Conservation (phyloP, 1,140 invertebrate species). For the Euura saliciscinereae region DNA sequence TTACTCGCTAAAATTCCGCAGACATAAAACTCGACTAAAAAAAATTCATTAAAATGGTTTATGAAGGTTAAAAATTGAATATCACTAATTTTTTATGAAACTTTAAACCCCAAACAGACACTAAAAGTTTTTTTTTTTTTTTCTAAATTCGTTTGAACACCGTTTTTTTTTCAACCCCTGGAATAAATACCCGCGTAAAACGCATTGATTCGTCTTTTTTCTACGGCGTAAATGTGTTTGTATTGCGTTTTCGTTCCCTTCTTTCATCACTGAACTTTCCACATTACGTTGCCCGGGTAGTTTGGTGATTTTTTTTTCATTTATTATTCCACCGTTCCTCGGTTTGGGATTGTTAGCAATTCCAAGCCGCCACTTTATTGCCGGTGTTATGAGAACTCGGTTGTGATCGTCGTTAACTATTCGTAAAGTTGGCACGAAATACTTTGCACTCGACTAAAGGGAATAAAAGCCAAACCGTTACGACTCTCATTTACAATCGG, state of each 20-base stretch:
- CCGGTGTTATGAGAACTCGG: slow-evolving; percentile 14
- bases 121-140: too few relatives aligned
- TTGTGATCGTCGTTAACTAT: slow-evolving; percentile 20
- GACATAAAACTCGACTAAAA: too few relatives aligned
- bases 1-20: too few relatives aligned
- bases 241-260: not conserved
- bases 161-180: not conserved
- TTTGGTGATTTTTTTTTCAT: not conserved
- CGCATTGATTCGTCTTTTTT: too few relatives aligned
- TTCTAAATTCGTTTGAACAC: not conserved
- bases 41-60: too few relatives aligned
- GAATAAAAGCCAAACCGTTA: not conserved
- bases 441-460: not conserved
- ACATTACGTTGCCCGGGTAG: not conserved
- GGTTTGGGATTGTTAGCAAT: too few relatives aligned
- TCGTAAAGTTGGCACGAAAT: slow-evolving; percentile 15
- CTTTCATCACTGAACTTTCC: slow-evolving; percentile 2
- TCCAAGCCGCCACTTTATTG: not conserved
- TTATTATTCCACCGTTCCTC: too few relatives aligned
- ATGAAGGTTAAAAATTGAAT: too few relatives aligned
- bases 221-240: not conserved
- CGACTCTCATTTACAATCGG: not conserved
- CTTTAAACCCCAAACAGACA: too few relatives aligned
- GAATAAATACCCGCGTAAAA: too few relatives aligned
- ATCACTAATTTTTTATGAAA: too few relatives aligned